A percentile compares a stretch with the other conserved stretches of the same genome.
phyloP scores from a whole-genome alignment of 2,113 vertebrate genomes.

The Chauna torquata region DNA sequence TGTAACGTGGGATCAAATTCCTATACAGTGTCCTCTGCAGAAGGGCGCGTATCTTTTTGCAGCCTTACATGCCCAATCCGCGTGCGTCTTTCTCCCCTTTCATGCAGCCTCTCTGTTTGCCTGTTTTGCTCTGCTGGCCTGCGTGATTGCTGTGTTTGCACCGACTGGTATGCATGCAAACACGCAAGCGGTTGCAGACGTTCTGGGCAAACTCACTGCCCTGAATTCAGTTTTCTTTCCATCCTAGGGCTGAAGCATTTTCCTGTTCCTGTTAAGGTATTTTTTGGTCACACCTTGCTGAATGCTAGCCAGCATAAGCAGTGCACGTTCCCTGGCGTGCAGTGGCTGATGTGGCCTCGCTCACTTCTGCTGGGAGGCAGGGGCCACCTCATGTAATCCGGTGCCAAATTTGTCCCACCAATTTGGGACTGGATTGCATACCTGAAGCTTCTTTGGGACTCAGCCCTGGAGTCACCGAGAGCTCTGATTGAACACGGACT shows the following conservation, averaged over 20 bases:
- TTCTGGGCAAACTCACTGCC: background rate
- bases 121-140: background rate
- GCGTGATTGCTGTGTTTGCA: background rate
- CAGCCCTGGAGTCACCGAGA: accelerated
- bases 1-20: background rate
- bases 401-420: background rate
- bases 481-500: background rate
- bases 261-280: background rate
- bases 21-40: background rate
- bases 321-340: background rate
- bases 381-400: background rate
- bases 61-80: background rate
- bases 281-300: background rate
- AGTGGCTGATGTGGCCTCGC: background rate
- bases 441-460: background rate
- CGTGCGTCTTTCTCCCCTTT: background rate
- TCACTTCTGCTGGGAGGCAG: background rate
- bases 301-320: background rate
- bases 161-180: background rate
- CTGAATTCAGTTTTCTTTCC: background rate
- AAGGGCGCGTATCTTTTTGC: background rate
- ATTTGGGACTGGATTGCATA: background rate
- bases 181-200: background rate
- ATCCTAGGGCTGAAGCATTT: background rate
- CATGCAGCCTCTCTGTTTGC: background rate